phyloP scores from a whole-genome alignment of 1,140 invertebrate genomes.

The Drosophila teissieri region DNA sequence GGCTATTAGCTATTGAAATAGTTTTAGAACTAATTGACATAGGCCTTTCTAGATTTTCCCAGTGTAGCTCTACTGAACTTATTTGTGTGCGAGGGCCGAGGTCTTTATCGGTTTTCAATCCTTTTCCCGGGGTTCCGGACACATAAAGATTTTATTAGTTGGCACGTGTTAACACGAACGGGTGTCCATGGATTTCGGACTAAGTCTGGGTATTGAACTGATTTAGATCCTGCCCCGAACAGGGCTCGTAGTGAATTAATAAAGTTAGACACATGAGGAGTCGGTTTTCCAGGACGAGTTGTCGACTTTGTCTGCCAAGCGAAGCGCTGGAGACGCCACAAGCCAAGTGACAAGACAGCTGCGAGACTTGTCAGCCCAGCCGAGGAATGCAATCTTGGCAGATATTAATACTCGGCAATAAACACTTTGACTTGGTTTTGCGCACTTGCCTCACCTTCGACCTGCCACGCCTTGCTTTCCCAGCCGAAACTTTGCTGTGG shows the following conservation, averaged over 20 bases:
- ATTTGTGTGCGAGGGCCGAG: constrained; percentile 39
- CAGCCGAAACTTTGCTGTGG: constrained; percentile 42
- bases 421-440: constrained; percentile 45
- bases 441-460: constrained; percentile 3
- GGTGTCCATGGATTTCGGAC: constrained; percentile 36
- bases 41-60: neutral
- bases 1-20: no score
- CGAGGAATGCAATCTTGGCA: constrained; percentile 33
- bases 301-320: constrained; percentile 16
- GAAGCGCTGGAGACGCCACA: constrained; percentile 22
- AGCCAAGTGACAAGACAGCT: constrained; percentile 23
- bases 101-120: constrained; percentile 69
- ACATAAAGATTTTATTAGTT: constrained; percentile 80
- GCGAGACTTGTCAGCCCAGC: constrained; percentile 2
- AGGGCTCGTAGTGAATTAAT: constrained; percentile 44
- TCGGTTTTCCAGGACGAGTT: constrained; percentile 1
- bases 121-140: constrained; percentile 42
- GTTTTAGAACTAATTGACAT: no score
- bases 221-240: constrained; percentile 13
- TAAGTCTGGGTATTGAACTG: constrained; percentile 38
- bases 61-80: constrained; percentile 14
- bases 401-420: constrained; percentile 68
- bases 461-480: constrained; percentile 10
- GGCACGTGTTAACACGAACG: constrained; percentile 65
- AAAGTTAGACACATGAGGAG: constrained; percentile 31